A percentile compares a stretch with the other conserved stretches of the same genome.
Conservation (phyloP, 2,888 invertebrate genomes). For the Amblyteles armatorius region DNA sequence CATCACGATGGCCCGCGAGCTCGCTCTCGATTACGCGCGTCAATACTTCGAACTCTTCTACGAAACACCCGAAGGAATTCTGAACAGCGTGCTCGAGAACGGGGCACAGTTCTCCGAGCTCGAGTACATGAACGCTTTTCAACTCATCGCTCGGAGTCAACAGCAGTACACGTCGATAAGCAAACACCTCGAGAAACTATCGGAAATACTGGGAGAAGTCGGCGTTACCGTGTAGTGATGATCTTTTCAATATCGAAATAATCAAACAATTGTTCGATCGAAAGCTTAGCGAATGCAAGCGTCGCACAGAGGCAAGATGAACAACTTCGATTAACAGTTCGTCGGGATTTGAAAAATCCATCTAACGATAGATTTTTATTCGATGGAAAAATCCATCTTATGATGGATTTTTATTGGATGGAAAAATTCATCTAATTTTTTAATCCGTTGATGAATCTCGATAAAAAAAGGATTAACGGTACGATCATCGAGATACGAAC, state of each 20-base stretch:
- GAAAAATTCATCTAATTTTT: neutral
- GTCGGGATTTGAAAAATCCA: neutral
- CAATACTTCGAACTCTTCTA: conserved; percentile 95
- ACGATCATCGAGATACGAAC: conserved; percentile 6
- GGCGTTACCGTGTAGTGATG: conserved; percentile 87
- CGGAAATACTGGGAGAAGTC: conserved; percentile 93
- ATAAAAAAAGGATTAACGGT: neutral
- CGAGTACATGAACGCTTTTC: conserved; percentile 90
- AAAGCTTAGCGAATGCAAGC: neutral
- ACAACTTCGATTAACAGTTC: neutral
- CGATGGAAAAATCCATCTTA: neutral
- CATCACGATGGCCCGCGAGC: conserved; percentile 92
- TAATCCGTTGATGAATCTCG: neutral
- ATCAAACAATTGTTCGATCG: neutral
- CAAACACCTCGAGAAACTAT: conserved; percentile 91
- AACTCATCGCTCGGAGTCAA: conserved; percentile 86
- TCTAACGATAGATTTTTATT: neutral
- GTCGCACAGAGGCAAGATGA: no score
- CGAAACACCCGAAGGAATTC: conserved; percentile 92
- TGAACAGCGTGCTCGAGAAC: conserved; percentile 93
- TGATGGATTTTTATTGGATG: neutral
- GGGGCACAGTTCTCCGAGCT: conserved; percentile 90
- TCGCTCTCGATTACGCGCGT: conserved; percentile 95
- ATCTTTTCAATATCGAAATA: conserved; percentile 1
- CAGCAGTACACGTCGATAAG: conserved; percentile 85